Percentiles rank a stretch among this genome's conserved stretches.
Evolutionary conservation across 2,797 vertebrate genomes (phyloP).

Genomic region (Synaphobranchus kaupii): DNA sequence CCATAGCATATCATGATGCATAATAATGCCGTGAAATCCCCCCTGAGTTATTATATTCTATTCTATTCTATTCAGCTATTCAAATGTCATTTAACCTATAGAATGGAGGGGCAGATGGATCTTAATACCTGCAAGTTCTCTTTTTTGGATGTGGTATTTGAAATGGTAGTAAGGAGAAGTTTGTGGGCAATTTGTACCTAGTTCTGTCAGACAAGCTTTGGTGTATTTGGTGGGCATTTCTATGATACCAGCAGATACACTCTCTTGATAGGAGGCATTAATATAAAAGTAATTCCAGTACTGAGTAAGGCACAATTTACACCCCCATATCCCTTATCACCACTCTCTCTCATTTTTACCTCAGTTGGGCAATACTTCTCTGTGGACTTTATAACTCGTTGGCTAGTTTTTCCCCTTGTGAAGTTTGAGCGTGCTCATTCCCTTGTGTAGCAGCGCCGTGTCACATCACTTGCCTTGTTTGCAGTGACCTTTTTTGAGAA

Average conservation of each 20-base stretch:
- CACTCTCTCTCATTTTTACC: too few species aligned
- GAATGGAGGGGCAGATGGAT: neutral
- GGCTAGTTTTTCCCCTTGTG: neutral
- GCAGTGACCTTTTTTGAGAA: neutral
- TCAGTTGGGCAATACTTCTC: too few species aligned
- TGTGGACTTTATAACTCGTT: neutral
- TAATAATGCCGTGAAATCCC: neutral
- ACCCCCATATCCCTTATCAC: too few species aligned
- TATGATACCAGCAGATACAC: neutral
- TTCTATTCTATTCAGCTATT: neutral
- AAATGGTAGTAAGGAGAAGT: neutral
- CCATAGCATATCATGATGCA: neutral
- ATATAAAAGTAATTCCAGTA: neutral
- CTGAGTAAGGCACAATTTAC: neutral
- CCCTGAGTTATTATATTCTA: neutral
- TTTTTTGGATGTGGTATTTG: slow-evolving; percentile 25
- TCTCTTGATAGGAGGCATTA: neutral
- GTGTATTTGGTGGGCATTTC: neutral
- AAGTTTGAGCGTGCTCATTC: neutral
- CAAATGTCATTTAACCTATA: slow-evolving; percentile 3
- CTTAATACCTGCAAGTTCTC: slow-evolving; percentile 22
- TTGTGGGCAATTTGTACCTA: neutral
- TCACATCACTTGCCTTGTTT: neutral
- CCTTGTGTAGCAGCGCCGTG: neutral
- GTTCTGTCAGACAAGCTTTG: neutral